These are phyloP conservation scores for Diarsia brunnea DNA, from an alignment of 2,888 invertebrate species.

Conservation along the genomic window DNA sequence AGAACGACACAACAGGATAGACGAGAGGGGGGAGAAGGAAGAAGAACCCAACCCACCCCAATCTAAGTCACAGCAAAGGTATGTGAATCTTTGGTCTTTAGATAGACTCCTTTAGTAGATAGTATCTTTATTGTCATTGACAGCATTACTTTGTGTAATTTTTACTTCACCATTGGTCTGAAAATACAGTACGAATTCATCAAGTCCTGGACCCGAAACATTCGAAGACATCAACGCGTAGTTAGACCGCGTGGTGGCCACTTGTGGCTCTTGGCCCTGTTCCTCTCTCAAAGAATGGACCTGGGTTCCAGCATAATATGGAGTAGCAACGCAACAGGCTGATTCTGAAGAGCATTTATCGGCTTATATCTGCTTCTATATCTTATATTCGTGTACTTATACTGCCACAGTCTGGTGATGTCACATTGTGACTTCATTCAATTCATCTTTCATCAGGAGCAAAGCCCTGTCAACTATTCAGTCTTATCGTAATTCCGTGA, in stretches of 20 bases:
- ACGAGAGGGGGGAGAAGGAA: constrained; percentile 77
- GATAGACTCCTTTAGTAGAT: background rate
- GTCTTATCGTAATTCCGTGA: background rate
- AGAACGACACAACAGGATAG: constrained; percentile 82
- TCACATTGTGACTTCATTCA: background rate
- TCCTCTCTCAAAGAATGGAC: background rate
- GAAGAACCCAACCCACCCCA: constrained; percentile 73
- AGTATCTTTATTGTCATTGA: background rate
- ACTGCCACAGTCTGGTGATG: background rate
- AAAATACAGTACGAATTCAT: background rate
- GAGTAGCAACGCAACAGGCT: background rate
- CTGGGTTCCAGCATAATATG: background rate
- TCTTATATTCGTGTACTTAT: background rate
- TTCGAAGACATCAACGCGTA: background rate
- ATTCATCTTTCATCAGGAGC: background rate
- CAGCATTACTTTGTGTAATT: background rate
- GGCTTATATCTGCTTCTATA: background rate
- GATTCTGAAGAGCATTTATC: background rate
- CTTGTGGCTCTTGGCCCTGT: background rate
- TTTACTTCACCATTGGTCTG: background rate
- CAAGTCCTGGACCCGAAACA: background rate
- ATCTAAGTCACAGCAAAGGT: constrained; percentile 72
- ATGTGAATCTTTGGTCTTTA: constrained; percentile 6
- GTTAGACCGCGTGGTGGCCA: background rate
- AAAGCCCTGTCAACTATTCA: background rate